phyloP scores from a whole-genome alignment of 1,140 invertebrate genomes.

The Drosophila ohnishii region DNA sequence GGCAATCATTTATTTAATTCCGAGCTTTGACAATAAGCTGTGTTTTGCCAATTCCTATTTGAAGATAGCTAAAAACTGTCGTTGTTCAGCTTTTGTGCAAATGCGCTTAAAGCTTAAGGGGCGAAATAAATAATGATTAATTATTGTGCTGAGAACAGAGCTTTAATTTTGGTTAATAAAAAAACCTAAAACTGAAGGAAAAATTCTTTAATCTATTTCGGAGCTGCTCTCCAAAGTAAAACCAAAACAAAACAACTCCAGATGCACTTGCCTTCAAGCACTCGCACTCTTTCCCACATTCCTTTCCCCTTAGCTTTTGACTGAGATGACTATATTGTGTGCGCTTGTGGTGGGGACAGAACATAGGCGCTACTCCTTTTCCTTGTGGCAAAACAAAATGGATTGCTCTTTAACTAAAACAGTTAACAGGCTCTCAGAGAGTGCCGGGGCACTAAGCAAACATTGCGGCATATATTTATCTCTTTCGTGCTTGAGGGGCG shows the following conservation, averaged over 20 bases:
- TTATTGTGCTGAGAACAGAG: slow-evolving; percentile 19
- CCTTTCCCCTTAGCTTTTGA: slow-evolving; percentile 19
- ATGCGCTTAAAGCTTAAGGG: slow-evolving; percentile 74
- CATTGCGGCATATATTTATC: slow-evolving; percentile 58
- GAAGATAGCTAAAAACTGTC: slow-evolving; percentile 25
- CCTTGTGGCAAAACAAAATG: slow-evolving; percentile 82
- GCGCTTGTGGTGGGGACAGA: slow-evolving; percentile 40
- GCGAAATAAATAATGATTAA: slow-evolving; percentile 12
- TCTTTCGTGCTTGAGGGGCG: slow-evolving; percentile 28
- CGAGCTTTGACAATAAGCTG: slow-evolving; percentile 43
- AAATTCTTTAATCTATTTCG: background rate
- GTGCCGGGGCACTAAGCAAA: slow-evolving; percentile 36
- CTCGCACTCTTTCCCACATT: slow-evolving; percentile 33
- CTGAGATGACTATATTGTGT: slow-evolving; percentile 25
- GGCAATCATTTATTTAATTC: background rate
- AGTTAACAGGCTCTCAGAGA: slow-evolving; percentile 75
- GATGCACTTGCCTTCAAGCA: slow-evolving; percentile 10
- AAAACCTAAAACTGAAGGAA: background rate
- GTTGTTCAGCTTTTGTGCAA: slow-evolving; percentile 58
- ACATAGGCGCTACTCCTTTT: slow-evolving; percentile 72
- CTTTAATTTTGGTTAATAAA: slow-evolving; percentile 15
- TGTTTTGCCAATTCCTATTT: slow-evolving; percentile 34
- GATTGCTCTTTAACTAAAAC: slow-evolving; percentile 83
- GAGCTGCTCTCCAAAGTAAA: slow-evolving; percentile 2
- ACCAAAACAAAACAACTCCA: background rate